Percentiles rank a stretch among this genome's conserved stretches.
These are phyloP conservation scores for Ips nitidus DNA, from an alignment of 1,140 invertebrate genomes.

Conservation along the genomic window DNA sequence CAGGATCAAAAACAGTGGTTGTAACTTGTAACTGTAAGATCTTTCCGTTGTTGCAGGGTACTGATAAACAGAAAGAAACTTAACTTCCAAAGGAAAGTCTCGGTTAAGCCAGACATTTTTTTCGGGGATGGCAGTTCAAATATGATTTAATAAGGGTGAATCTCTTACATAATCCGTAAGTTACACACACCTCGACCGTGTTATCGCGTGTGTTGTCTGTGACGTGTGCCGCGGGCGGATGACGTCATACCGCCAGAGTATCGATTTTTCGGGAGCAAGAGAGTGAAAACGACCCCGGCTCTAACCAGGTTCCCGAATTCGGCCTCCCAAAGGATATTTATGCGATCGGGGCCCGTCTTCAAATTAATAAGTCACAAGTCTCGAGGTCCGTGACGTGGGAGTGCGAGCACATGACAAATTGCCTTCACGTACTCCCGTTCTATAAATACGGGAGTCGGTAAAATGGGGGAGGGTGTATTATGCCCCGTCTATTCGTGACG, in stretches of 20 bases:
- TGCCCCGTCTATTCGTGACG: neutral
- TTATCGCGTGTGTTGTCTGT: slow-evolving; percentile 10
- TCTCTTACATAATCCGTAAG: slow-evolving; percentile 4
- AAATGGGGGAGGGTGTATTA: neutral
- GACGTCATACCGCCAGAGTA: slow-evolving; percentile 17
- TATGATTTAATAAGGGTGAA: too few species aligned
- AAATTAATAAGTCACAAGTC: slow-evolving; percentile 18
- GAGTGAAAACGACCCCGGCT: slow-evolving; percentile 16
- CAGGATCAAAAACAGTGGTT: too few species aligned
- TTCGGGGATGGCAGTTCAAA: too few species aligned
- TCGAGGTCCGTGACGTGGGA: slow-evolving; percentile 9
- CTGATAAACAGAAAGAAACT: too few species aligned
- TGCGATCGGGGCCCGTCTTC: slow-evolving; percentile 16
- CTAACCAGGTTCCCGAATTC: slow-evolving; percentile 17
- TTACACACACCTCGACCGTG: slow-evolving; percentile 5
- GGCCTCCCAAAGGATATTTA: slow-evolving; percentile 15
- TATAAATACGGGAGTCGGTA: neutral
- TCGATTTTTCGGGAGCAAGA: slow-evolving; percentile 15
- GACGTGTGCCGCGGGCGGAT: slow-evolving; percentile 22
- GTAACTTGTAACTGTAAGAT: too few species aligned
- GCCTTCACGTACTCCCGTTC: neutral
- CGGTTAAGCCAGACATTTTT: too few species aligned
- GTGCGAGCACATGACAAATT: slow-evolving; percentile 12
- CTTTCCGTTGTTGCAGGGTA: too few species aligned
- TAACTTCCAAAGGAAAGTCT: too few species aligned